Evolutionary conservation across 2,113 vertebrate species (phyloP).

Genomic region (Natator depressus): DNA sequence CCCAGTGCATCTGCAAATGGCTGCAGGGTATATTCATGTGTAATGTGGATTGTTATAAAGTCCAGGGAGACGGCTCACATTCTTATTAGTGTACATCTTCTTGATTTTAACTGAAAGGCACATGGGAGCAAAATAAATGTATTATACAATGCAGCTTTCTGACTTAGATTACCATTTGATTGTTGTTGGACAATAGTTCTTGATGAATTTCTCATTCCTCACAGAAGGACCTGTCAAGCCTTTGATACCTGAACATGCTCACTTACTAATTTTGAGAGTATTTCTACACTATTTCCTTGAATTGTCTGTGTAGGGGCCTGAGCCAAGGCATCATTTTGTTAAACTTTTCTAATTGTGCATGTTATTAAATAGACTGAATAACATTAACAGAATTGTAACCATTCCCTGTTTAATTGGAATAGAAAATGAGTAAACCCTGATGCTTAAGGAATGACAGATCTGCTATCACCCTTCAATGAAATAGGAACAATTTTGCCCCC

Average conservation of each 20-base stretch:
- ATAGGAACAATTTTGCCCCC: background rate
- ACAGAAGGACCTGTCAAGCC: background rate
- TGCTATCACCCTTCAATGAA: background rate
- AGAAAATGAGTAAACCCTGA: background rate
- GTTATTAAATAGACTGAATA: background rate
- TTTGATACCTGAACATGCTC: background rate
- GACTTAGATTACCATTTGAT: conserved; percentile 4
- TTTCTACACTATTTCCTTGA: background rate
- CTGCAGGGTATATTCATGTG: background rate
- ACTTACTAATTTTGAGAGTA: conserved; percentile 7
- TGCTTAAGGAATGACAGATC: background rate
- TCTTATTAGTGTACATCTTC: background rate
- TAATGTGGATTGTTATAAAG: background rate
- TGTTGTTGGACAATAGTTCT: background rate
- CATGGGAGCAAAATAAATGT: background rate
- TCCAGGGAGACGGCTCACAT: background rate
- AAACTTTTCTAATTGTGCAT: background rate
- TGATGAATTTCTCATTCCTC: background rate
- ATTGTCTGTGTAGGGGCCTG: background rate
- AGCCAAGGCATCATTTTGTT: background rate
- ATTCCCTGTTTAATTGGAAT: background rate
- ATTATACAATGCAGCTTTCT: conserved; percentile 6
- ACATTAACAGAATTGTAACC: background rate
- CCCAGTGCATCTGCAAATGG: conserved; percentile 39
- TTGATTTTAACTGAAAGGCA: conserved; percentile 45